phyloP scores from a whole-genome alignment of 2,113 vertebrate species.

The Podocnemis expansa region DNA sequence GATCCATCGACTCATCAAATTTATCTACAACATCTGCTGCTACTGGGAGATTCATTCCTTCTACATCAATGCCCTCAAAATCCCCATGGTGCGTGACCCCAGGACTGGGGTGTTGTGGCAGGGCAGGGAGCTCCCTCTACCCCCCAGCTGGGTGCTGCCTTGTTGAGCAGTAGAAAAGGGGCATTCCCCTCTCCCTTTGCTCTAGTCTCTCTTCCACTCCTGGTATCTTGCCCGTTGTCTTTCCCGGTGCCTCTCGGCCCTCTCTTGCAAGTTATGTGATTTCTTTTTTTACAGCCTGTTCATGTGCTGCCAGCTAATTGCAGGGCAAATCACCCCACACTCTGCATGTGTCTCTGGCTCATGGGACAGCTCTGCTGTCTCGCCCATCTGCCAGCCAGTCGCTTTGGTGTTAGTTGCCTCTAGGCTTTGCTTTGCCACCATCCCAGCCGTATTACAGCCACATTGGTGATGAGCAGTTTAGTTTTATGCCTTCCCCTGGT shows the following conservation, averaged over 20 bases:
- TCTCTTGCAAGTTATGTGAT: neutral
- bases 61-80: slow-evolving; percentile 92
- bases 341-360: neutral
- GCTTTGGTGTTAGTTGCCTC: neutral
- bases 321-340: accelerated
- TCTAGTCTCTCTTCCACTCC: too few relatives aligned
- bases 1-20: slow-evolving; percentile 95
- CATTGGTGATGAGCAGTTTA: neutral
- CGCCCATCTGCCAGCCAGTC: neutral
- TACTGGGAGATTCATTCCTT: slow-evolving; percentile 99
- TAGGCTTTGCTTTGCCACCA: neutral
- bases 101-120: accelerated
- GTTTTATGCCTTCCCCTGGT: neutral
- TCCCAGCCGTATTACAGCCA: neutral
- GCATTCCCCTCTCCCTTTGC: neutral
- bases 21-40: slow-evolving; percentile 98
- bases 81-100: slow-evolving; percentile 87
- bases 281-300: neutral
- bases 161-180: neutral
- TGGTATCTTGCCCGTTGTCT: neutral
- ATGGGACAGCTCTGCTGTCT: neutral
- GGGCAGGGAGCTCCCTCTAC: neutral
- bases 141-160: neutral
- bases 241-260: neutral
- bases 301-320: neutral